phyloP scores from a whole-genome alignment of 64 coral and sea anemone species.

The Pocillopora damicornis region DNA sequence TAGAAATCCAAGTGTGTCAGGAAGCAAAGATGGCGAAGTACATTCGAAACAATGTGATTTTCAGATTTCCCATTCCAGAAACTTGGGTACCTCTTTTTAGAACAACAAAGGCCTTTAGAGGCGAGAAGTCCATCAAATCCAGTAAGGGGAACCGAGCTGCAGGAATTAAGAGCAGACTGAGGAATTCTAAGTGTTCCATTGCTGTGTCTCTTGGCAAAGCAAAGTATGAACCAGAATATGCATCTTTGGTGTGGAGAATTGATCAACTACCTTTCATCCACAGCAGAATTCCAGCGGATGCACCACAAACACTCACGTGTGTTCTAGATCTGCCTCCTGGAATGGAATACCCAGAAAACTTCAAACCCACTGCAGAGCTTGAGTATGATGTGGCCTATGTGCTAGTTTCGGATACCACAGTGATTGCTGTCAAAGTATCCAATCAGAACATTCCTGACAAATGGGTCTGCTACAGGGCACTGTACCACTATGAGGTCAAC shows the following conservation, averaged over 20 bases:
- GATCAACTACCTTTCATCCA: slow-evolving; percentile 89
- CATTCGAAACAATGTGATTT: slow-evolving; percentile 87
- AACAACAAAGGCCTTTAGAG: slow-evolving; percentile 64
- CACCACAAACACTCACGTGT: slow-evolving; percentile 76
- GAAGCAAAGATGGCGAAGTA: slow-evolving; percentile 92
- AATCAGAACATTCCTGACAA: slow-evolving; percentile 94
- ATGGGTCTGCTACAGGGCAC: slow-evolving; percentile 85
- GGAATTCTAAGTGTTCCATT: slow-evolving; percentile 85
- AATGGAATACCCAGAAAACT: slow-evolving; percentile 79
- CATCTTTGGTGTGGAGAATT: slow-evolving; percentile 87
- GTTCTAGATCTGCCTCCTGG: slow-evolving; percentile 67
- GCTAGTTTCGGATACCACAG: slow-evolving; percentile 85
- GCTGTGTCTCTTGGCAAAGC: slow-evolving; percentile 77
- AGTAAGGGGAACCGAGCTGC: slow-evolving; percentile 71
- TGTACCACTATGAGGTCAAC: slow-evolving; percentile 83
- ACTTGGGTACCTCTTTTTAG: slow-evolving; percentile 92
- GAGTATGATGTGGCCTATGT: slow-evolving; percentile 92
- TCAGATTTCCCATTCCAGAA: slow-evolving; percentile 90
- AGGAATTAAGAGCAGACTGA: slow-evolving; percentile 84
- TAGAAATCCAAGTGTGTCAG: slow-evolving; percentile 93
- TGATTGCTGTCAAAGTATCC: slow-evolving; percentile 92
- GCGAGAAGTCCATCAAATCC: slow-evolving; percentile 94
- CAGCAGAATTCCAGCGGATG: slow-evolving; percentile 88
- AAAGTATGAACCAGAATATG: slow-evolving; percentile 92
- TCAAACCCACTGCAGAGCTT: slow-evolving; percentile 75